Evolutionary conservation across 2,888 invertebrate genomes (phyloP).

Genomic region (Drosophila hamatofila): DNA sequence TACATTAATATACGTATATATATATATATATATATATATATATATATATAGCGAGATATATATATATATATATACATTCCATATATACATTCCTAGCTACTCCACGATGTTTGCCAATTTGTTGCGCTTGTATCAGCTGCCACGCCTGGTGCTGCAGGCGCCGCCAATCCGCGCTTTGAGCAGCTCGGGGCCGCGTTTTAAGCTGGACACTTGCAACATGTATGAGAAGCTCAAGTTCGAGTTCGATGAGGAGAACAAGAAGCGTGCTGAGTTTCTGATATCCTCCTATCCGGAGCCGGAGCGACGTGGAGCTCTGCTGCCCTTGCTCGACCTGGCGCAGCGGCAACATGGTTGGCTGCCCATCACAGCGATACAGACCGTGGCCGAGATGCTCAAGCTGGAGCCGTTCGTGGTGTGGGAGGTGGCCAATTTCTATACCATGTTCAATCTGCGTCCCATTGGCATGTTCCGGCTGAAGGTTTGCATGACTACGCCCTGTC

Average conservation of each 20-base stretch:
- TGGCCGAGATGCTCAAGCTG: constrained; percentile 50
- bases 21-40: constrained; percentile 3
- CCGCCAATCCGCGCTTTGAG: constrained; percentile 16
- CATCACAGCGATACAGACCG: constrained; percentile 54
- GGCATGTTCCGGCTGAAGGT: constrained; percentile 55
- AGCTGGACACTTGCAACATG: constrained; percentile 26
- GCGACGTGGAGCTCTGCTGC: constrained; percentile 53
- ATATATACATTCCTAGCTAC: not conserved
- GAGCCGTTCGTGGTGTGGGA: constrained; percentile 54
- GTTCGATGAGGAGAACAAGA: constrained; percentile 45
- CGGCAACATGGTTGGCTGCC: constrained; percentile 70
- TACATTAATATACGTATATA: not conserved
- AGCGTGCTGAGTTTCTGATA: constrained; percentile 36
- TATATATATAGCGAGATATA: not conserved
- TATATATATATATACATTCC: not conserved
- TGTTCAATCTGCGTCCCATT: constrained; percentile 53
- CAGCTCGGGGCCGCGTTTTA: constrained; percentile 10
- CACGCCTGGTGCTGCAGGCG: not conserved
- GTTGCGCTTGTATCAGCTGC: constrained; percentile 9
- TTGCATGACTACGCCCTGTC: constrained; percentile 58
- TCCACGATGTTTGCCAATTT: constrained; percentile 38
- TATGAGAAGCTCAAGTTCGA: constrained; percentile 50
- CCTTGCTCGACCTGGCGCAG: constrained; percentile 64
- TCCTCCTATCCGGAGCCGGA: constrained; percentile 40
- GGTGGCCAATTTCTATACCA: constrained; percentile 55